Evolutionary conservation across 2,888 invertebrate species (phyloP).

Genomic region (Leptopterna dolabrata): DNA sequence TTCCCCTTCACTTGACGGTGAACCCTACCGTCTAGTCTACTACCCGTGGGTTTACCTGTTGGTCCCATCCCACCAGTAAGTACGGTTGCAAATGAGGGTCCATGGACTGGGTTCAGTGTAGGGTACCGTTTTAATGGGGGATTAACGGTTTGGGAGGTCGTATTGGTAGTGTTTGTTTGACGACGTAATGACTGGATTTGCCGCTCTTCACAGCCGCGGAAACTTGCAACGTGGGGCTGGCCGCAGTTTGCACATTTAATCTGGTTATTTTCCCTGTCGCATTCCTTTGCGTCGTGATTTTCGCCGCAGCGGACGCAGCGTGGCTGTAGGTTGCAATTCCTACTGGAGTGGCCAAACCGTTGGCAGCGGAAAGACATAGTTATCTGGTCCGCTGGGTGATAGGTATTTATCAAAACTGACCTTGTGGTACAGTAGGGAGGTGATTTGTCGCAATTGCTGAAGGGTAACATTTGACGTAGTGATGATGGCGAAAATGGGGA

Average conservation of each 20-base stretch:
- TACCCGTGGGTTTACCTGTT: too few species aligned
- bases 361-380: background rate
- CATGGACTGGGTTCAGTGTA: too few species aligned
- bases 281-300: background rate
- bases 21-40: too few species aligned
- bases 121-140: too few species aligned
- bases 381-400: background rate
- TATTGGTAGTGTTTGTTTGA: too few species aligned
- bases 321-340: background rate
- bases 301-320: background rate
- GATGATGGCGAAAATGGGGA: background rate
- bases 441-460: background rate
- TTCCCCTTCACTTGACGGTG: too few species aligned
- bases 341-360: background rate
- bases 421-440: background rate
- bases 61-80: too few species aligned
- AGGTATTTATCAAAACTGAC: background rate
- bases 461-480: background rate
- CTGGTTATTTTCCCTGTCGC: background rate
- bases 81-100: too few species aligned
- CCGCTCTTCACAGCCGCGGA: background rate
- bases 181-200: too few species aligned
- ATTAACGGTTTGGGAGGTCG: too few species aligned
- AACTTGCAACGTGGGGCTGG: background rate
- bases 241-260: background rate